Evolutionary conservation across 2,113 vertebrate genomes (phyloP), one percentile per base, ranked within the genome.

Genomic region (Lathamus discolor): DNA sequence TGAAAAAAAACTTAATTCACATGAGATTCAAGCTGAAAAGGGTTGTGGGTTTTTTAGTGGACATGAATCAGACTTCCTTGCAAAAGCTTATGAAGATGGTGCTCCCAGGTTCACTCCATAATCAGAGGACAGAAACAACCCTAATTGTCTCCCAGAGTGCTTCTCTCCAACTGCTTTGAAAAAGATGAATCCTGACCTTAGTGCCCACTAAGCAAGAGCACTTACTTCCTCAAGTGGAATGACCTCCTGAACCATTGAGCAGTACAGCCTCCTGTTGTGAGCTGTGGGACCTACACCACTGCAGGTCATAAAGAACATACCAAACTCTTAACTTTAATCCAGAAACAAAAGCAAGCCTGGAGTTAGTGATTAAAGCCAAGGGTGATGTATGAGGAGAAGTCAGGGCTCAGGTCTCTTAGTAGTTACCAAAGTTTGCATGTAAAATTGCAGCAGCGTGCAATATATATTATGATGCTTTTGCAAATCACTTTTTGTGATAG

Each of bases 191-290:
- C 86, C 55, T 84, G 55, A 89, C 88, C 88, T 93, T 25, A 17
- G 51, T 31, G 86, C 29, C 91, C 86, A 88, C 95, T 95, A 94
- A 94, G 28, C 43, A 63, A 55, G 6, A 88, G 33, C 62, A 70
- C 73, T 77, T 35, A 84, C 52, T 83, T 92, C 75, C 88, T 92
- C 63, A 17, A 93, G 88, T 83, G 85, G 82, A 92, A 90, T 95
- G 90, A 95, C 95, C 92, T 94, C 74, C 92, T 90, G 92, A 84
- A 96, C 95, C 28, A 2, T 1, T 1, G 2, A 92, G 64, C 61
- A 16, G 41, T 9, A 1, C 0, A 0, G 48, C 9, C 82, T 93
- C 95, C 90, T 1, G 33, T 15, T 7, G 88, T 8, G 92, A 96
- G 70, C 88, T 75, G 54, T 2, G 0, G 72, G 86, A 88, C 63